A percentile compares a stretch with the other conserved stretches of the same genome.
Evolutionary conservation across 2,797 vertebrate species (phyloP).

Genomic region (Merluccius polli): DNA sequence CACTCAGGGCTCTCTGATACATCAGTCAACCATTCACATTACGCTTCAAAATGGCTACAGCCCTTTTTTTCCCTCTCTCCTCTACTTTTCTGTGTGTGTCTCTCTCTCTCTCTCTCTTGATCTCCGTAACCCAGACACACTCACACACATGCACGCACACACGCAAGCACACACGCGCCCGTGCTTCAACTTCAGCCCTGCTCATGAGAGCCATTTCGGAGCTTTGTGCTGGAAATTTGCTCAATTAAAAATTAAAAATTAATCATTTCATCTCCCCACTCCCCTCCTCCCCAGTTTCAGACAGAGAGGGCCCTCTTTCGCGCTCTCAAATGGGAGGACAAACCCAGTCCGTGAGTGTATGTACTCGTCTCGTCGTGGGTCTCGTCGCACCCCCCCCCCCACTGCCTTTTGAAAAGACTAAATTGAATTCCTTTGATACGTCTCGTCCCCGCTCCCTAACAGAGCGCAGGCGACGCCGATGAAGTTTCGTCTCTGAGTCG

Average conservation of each 20-base stretch:
- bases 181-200: conserved; percentile 15
- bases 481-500: conserved; percentile 60
- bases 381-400: conserved; percentile 41
- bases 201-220: conserved; percentile 25
- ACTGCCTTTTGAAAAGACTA: conserved; percentile 60
- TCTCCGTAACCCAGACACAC: too few relatives aligned
- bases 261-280: conserved; percentile 54
- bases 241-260: conserved; percentile 61
- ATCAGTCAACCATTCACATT: too few relatives aligned
- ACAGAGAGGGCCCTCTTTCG: too few relatives aligned
- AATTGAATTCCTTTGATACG: conserved; percentile 67
- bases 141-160: too few relatives aligned
- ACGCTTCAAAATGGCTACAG: too few relatives aligned
- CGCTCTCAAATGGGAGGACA: conserved; percentile 52
- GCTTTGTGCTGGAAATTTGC: conserved; percentile 33
- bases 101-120: too few relatives aligned
- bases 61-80: too few relatives aligned
- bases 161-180: too few relatives aligned
- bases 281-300: conserved; percentile 21
- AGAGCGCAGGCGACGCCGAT: conserved; percentile 54
- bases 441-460: conserved; percentile 33
- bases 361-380: conserved; percentile 45
- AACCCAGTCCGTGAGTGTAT: conserved; percentile 52
- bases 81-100: too few relatives aligned
- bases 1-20: too few relatives aligned